Evolutionary conservation across 2,888 invertebrate species (phyloP), one percentile per base, ranked within the genome.

Genomic region (Pandemis heparana): DNA sequence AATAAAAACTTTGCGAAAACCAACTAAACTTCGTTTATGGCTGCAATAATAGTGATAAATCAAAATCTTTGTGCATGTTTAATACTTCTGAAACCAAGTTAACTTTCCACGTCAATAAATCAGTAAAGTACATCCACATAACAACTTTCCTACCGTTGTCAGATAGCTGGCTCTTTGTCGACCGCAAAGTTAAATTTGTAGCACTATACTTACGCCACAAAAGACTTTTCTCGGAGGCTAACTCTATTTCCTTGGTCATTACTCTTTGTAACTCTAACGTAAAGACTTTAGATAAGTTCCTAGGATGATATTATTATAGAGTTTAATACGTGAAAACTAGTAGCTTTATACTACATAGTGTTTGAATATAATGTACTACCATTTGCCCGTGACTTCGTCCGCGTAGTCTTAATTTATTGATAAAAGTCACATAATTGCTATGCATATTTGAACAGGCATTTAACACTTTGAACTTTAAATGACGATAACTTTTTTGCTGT

Each of bases 171-270:
- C 9, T 43, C 62, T 59, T 48, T 53, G 46, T 38, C 39, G 56
- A 56, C 43, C 67, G 72, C 67, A 72, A 32, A 53, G 38, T 72
- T 68, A 68, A 56, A 72, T 68, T 72, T 43, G 72, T 67, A 46
- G 18, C n/a, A 65, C 53, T 56, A 43, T 62, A 62, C 62, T 43
- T 61, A 62, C 18, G 14, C 43, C 77, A 75, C 60, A 67, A 77
- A 79, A 81, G 77, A 80, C 68, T 76, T 75, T 65, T 79, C 75
- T 75, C 64, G 59, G 41, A 60, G 71, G 76, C 79, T 82, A 83
- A 87, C 85, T 85, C 85, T 83, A 86, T 87, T 88, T 86, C 82
- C 82, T 77, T 67, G 79, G 80, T 81, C 87, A 88, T 88, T 87
- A 86, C 83, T 88, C 88, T 87, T 86, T 85, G 85, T 84, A 85